phyloP scores from a whole-genome alignment of 2,113 vertebrate species.

The Hippocampus guttulatus region DNA sequence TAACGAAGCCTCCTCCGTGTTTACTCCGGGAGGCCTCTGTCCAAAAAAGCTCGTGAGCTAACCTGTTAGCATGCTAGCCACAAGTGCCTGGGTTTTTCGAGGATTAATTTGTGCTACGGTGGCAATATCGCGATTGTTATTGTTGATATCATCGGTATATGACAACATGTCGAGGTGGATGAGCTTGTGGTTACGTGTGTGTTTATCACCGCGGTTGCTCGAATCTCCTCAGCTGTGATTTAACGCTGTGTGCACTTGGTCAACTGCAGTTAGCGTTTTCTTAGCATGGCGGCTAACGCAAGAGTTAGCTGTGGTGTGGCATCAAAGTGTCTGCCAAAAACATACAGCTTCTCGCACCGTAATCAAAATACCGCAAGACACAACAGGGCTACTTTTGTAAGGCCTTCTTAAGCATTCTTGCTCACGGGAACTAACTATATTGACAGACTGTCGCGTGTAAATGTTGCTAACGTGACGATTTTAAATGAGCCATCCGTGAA shows the following conservation, averaged over 20 bases:
- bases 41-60: conserved; percentile 7
- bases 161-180: neutral
- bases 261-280: conserved; percentile 13
- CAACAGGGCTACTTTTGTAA: neutral
- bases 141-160: neutral
- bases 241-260: conserved; percentile 13
- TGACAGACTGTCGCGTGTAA: neutral
- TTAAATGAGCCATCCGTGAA: neutral
- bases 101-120: conserved; percentile 27
- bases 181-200: neutral
- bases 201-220: neutral
- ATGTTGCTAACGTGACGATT: neutral
- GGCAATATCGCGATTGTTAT: neutral
- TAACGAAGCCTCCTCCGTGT: conserved; percentile 56
- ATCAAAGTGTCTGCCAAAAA: conserved; percentile 23
- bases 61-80: conserved; percentile 23
- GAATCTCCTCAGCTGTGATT: neutral
- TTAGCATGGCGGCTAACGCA: conserved; percentile 6
- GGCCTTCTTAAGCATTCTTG: neutral
- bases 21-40: conserved; percentile 63
- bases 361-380: neutral
- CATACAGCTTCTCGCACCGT: neutral
- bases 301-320: conserved; percentile 16
- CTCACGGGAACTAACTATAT: neutral
- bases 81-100: conserved; percentile 13